Percentiles rank a stretch among this genome's conserved stretches.
phyloP scores from a whole-genome alignment of 2,888 invertebrate species.

The Pantelozetes paolii region DNA sequence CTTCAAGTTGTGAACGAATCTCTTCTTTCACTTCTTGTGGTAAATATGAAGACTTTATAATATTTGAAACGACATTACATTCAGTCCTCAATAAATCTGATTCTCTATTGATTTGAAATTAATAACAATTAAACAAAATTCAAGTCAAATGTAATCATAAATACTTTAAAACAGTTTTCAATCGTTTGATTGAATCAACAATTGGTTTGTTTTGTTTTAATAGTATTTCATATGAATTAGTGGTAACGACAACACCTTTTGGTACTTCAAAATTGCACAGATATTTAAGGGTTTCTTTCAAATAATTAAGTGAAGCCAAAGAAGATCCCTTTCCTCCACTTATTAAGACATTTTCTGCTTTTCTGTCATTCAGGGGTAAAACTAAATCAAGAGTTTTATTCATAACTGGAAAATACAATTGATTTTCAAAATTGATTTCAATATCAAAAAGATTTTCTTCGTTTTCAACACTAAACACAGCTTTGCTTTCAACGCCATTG shows the following conservation, averaged over 20 bases:
- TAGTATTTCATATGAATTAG: conserved; percentile 28
- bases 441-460: neutral
- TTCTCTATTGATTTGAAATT: neutral
- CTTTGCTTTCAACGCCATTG: neutral
- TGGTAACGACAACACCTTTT: conserved; percentile 39
- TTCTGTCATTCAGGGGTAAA: neutral
- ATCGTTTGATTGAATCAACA: neutral
- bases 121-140: neutral
- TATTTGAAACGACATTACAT: neutral
- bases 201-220: neutral
- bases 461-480: neutral
- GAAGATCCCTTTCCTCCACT: conserved; percentile 42
- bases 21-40: neutral
- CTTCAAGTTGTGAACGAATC: neutral
- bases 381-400: neutral
- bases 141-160: no score
- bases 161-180: conserved; percentile 7
- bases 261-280: conserved; percentile 17
- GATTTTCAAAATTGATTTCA: neutral
- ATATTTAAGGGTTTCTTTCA: neutral
- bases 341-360: conserved; percentile 40
- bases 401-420: neutral
- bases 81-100: neutral
- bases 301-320: conserved; percentile 25
- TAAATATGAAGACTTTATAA: neutral